Evolutionary conservation across 2,113 vertebrate genomes (phyloP).

Genomic region (Tychaedon coryphoeus): DNA sequence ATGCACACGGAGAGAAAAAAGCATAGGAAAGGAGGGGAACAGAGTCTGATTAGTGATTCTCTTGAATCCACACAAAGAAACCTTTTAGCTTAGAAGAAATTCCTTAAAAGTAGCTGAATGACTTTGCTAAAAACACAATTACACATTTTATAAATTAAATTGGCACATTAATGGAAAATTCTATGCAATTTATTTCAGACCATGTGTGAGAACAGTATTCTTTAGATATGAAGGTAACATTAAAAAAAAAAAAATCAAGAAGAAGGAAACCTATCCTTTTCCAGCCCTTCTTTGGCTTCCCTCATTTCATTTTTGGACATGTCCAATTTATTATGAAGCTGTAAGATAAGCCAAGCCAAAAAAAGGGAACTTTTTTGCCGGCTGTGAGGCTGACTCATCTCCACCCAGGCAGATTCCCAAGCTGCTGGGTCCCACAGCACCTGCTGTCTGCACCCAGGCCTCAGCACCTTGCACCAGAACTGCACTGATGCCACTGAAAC

Average conservation of each 20-base stretch:
- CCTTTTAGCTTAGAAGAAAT: neutral
- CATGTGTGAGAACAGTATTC: neutral
- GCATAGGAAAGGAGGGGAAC: conserved; percentile 31
- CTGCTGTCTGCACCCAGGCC: neutral
- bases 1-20: neutral
- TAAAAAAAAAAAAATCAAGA: neutral
- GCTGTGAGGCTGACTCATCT: conserved; percentile 15
- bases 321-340: neutral
- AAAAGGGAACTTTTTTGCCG: fast-evolving
- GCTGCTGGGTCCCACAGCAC: neutral
- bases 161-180: neutral
- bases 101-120: neutral
- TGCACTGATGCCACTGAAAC: neutral
- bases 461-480: neutral
- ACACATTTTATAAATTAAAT: neutral
- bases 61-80: neutral
- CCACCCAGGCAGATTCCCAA: neutral
- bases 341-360: neutral
- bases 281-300: neutral
- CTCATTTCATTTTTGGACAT: neutral
- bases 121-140: neutral
- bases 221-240: neutral
- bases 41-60: conserved; percentile 2
- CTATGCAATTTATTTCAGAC: neutral
- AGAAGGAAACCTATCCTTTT: neutral